Percentiles rank a stretch among this genome's conserved stretches.
phyloP scores from a whole-genome alignment of 1,140 invertebrate genomes.

The Orussus abietinus region DNA sequence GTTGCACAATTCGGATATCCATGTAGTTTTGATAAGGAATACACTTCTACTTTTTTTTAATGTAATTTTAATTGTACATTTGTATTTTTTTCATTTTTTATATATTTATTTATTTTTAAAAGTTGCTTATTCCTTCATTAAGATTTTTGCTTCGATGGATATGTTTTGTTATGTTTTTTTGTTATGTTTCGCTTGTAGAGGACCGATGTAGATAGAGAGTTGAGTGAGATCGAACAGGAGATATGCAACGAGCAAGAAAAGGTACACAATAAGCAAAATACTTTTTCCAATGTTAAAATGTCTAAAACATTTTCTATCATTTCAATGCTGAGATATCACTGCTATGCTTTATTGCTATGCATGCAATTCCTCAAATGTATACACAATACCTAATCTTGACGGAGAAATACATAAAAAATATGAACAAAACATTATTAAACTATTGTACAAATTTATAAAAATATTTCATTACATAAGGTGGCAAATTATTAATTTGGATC shows the following conservation, averaged over 20 bases:
- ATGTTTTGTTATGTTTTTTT: slow-evolving; percentile 39
- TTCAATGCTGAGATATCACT: too few species aligned
- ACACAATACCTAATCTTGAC: too few species aligned
- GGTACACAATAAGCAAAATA: slow-evolving; percentile 57
- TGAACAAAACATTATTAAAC: too few species aligned
- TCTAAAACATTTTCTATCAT: slow-evolving; percentile 28
- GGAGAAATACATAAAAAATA: too few species aligned
- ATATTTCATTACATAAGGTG: too few species aligned
- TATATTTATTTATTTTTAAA: slow-evolving; percentile 24
- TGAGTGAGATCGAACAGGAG: slow-evolving; percentile 61
- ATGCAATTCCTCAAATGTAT: too few species aligned
- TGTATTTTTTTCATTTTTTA: slow-evolving; percentile 23
- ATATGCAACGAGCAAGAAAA: slow-evolving; percentile 60
- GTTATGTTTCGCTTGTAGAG: slow-evolving; percentile 58
- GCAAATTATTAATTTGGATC: too few species aligned
- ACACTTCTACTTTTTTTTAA: slow-evolving; percentile 5
- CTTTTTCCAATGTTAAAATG: too few species aligned
- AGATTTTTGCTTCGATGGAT: slow-evolving; percentile 17
- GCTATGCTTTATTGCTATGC: too few species aligned
- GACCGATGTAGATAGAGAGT: slow-evolving; percentile 61
- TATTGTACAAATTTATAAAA: too few species aligned
- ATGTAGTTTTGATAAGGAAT: background rate
- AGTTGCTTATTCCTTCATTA: slow-evolving; percentile 24
- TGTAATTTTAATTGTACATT: slow-evolving; percentile 10
- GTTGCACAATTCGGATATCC: too few species aligned